Evolutionary conservation across 2,888 invertebrate genomes (phyloP).

Genomic region (Scaptomyza parva): DNA sequence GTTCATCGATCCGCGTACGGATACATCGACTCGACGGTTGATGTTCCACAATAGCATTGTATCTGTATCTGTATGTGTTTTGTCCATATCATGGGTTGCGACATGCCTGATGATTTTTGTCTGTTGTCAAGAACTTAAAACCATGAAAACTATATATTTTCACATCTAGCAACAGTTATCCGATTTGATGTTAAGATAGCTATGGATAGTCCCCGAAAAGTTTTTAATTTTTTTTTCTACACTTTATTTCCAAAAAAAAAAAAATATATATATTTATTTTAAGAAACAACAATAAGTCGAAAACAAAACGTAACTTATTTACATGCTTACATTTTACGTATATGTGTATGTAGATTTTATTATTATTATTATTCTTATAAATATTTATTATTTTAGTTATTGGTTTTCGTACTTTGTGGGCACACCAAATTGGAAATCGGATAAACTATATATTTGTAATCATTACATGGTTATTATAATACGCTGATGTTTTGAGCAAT

Average conservation of each 20-base stretch:
- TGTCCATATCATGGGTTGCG: too few relatives aligned
- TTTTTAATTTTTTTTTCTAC: constrained; percentile 36
- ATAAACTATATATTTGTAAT: background rate
- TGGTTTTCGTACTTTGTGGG: constrained; percentile 35
- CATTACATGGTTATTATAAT: constrained; percentile 6
- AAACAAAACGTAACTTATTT: constrained; percentile 58
- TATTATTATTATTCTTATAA: constrained; percentile 1
- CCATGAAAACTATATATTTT: too few relatives aligned
- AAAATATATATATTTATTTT: constrained; percentile 1
- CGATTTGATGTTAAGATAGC: too few relatives aligned
- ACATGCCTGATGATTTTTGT: too few relatives aligned
- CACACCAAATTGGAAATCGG: constrained; percentile 32
- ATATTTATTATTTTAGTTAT: constrained; percentile 5
- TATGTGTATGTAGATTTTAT: constrained; percentile 20
- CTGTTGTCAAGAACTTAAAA: too few relatives aligned
- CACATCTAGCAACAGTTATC: too few relatives aligned
- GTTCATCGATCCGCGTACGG: too few relatives aligned
- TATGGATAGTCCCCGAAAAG: too few relatives aligned
- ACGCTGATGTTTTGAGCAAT: constrained; percentile 43
- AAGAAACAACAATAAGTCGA: constrained; percentile 5
- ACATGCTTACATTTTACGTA: constrained; percentile 51
- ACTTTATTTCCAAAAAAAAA: constrained; percentile 49
- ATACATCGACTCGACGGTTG: too few relatives aligned
- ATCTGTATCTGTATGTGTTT: too few relatives aligned
- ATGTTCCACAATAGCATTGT: too few relatives aligned